These are phyloP conservation scores for Melanargia galathea DNA, from an alignment of 2,888 invertebrate genomes.

Conservation along the genomic window DNA sequence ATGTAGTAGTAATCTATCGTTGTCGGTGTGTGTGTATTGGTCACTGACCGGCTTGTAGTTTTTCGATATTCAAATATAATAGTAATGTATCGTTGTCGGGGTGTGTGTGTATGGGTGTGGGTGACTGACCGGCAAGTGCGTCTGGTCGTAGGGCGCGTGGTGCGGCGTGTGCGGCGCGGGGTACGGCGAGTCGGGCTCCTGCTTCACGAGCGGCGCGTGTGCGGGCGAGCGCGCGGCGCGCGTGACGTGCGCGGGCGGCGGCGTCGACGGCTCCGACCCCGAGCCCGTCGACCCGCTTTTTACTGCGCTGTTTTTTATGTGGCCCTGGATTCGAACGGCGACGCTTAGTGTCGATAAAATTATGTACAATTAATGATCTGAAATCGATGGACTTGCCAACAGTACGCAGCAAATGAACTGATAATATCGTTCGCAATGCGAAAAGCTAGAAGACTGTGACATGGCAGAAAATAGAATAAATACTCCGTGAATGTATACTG, in stretches of 20 bases:
- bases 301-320: slow-evolving; percentile 55
- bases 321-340: slow-evolving; percentile 50
- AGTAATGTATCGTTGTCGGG: no score
- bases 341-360: background rate
- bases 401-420: background rate
- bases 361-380: background rate
- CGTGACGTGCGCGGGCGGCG: slow-evolving; percentile 74
- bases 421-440: background rate
- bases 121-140: slow-evolving; percentile 69
- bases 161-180: slow-evolving; percentile 60
- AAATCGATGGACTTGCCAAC: background rate
- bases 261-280: slow-evolving; percentile 77
- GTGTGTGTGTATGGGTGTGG: no score
- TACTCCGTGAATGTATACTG: no score
- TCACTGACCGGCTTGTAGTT: no score
- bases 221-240: slow-evolving; percentile 74
- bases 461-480: no score
- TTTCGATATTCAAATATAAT: no score
- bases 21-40: no score
- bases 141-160: slow-evolving; percentile 75
- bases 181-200: slow-evolving; percentile 83
- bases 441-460: no score
- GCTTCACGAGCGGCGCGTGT: slow-evolving; percentile 79
- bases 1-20: no score
- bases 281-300: slow-evolving; percentile 70